Base-by-base conservation (phyloP, 2,797 vertebrate species). In the Gymnoscopelus braueri region DNA sequence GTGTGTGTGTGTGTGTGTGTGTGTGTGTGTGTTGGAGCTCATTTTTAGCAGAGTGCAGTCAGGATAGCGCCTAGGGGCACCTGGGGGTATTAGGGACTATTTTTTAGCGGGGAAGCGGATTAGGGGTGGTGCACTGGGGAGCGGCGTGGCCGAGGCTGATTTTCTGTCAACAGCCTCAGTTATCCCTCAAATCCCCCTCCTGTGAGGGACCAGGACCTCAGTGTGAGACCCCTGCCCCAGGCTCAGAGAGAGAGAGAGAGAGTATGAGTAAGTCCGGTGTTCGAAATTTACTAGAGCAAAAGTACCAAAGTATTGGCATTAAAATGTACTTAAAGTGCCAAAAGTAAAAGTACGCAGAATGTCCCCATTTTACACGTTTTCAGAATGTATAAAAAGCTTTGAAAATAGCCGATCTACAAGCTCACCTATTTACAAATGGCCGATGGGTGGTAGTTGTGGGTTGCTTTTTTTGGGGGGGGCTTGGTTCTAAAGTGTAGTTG, bases 91-190 rank as follows among this genome's bases (percentile, higher is more conserved):
- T 92, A 90, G 88, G 87, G 89, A 92, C 88, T 90, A 91, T 92
- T 93, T 91, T 92, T 92, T 89, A 88, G 91, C 84, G 84, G 84
- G 76, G 89, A 92, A 92, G 87, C 91, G 84, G 92, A 94, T 94
- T 93, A 93, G 83, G 81, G 39, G 39, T 39, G 80, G 85, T 83
- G 86, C 85, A 65, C 75, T 44, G 12, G 88, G 90, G 86, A 92
- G 80, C 81, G 78, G 84, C 84, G 88, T 91, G 89, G 91, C 91
- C 84, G 85, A 89, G 91, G 88, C 91, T 87, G 92, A 93, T 91
- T 94, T 92, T 91, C 89, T 92, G 93, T 93, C 90, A 92, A 93
- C 91, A 89, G 88, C 82, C 83, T 84, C 63, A 74, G 92, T 91
- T 92, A 93, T 93, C 89, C 91, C 83, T 89, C 91, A 92, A 91